Base-by-base conservation (phyloP, 1,140 invertebrate genomes). In the Drosophila subpulchrella region DNA sequence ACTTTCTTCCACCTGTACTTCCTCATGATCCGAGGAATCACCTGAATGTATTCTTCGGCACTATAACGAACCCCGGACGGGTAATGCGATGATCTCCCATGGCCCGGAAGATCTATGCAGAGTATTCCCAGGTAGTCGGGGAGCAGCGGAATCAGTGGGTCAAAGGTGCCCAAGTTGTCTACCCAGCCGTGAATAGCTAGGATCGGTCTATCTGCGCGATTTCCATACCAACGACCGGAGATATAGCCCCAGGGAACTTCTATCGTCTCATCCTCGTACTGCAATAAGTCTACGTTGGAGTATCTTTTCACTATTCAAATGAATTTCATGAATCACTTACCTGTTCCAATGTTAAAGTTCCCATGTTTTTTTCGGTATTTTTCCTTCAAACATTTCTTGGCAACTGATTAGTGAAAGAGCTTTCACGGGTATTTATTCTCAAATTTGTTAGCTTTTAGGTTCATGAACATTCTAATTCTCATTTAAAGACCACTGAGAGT, bases 141-240 rank as follows among this genome's bases (percentile, higher is more conserved):
- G 27, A 96, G 77, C 30, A 95, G 78, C 11, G 95, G 95, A 27
- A 94, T 94, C 30, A 96, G 81, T 3, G 92, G 92, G 90, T 96
- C 95, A 93, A 96, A 97, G 3, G 94, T 94, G 7, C 94, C 95
- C 36, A 95, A 94, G 86, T 96, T 97, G 78, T 96, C 95, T 91
- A 95, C 93, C 95, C 95, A 96, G 2, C 96, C 96, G 86, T 97
- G 96, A 13, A 97, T 60, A 0, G 94, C 94, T 20, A 97, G 75
- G 38, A 96, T 94, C 1, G 96, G 96, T 24, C 93, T 92, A 1
- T 93, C 93, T 42, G 94, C 84, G 13, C 92, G 92, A 27, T 93
- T 93, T 11, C 95, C 95, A 95, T 95, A 96, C 90, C 94, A 93
- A 91, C 96, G 96, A 68, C 94, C 95, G 11, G 94, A 92, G 10